phyloP scores from a whole-genome alignment of 2,888 invertebrate genomes.

The Xestoiulus laeticollis region DNA sequence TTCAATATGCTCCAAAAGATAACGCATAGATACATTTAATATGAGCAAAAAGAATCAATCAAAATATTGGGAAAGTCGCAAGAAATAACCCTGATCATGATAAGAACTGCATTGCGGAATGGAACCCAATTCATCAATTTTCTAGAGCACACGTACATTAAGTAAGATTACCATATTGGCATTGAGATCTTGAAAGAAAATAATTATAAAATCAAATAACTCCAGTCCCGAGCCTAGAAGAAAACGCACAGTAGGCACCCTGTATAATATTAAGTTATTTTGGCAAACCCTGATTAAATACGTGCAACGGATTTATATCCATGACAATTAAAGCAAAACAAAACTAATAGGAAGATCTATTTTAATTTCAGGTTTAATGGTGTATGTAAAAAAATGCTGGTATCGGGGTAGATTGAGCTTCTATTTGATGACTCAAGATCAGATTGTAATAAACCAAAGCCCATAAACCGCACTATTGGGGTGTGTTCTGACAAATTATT shows the following conservation, averaged over 20 bases:
- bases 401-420: neutral
- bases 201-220: too few relatives aligned
- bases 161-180: too few relatives aligned
- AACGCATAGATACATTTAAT: neutral
- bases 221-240: too few relatives aligned
- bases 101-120: neutral
- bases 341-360: neutral
- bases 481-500: slow-evolving; percentile 36
- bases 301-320: neutral
- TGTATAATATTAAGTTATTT: too few relatives aligned
- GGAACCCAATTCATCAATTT: neutral
- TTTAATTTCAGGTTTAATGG: neutral
- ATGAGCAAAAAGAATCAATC: neutral
- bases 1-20: neutral
- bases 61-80: neutral
- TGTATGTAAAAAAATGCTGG: neutral
- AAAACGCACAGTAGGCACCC: too few relatives aligned
- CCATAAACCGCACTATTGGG: neutral
- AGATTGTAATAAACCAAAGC: slow-evolving; percentile 17
- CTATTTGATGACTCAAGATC: neutral
- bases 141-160: too few relatives aligned
- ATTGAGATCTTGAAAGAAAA: too few relatives aligned
- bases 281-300: neutral
- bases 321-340: neutral
- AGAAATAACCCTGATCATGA: neutral